Evolutionary conservation across 2,113 vertebrate genomes (phyloP), one percentile per base, ranked within the genome.

Genomic region (Lampris megalopsis): DNA sequence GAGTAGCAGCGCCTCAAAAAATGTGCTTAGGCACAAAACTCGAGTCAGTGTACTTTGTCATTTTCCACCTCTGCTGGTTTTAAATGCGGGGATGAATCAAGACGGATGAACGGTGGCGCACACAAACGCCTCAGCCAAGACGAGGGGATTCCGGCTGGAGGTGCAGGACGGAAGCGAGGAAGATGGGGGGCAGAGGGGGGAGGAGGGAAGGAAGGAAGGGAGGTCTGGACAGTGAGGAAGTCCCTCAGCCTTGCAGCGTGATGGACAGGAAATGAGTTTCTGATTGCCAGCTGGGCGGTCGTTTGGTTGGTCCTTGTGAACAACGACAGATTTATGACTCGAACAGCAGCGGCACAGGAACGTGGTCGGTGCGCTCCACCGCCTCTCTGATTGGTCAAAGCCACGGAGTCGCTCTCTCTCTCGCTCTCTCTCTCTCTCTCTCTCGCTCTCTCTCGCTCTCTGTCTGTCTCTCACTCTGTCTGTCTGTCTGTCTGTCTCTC

Each of bases 281-380:
- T 91, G 87, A 88, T 88, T 53, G 77, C 58, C 54, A 6, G 35
- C 79, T 81, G 85, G 89, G 83, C 63, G 90, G 86, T 92, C 54
- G 56, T 89, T 89, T 76, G 79, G 71, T 86, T 37, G 68, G 73
- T 64, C 79, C 80, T 81, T 79, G 81, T 75, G 80, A 85, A 69
- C 68, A 77, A 89, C 88, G 83, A 76, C 56, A 75, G 85, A 90
- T 91, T 90, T 81, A 90, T 80, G 81, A 77, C 78, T 77, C 69
- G n/a, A 68, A 36, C 68, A 74, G 71, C 61, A 75, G 71, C 13
- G n/a, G n/a, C n/a, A n/a, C n/a, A 71, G 71, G 60, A 1, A 43
- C 54, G 64, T 5, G 45, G 77, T 81, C 65, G 73, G 57, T 81
- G 9, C 38, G 36, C 62, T 80, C 69, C 60, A 48, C 62, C 47